Base-by-base conservation (phyloP, 2,797 vertebrate species). In the Myoxocephalus aenaeus region DNA sequence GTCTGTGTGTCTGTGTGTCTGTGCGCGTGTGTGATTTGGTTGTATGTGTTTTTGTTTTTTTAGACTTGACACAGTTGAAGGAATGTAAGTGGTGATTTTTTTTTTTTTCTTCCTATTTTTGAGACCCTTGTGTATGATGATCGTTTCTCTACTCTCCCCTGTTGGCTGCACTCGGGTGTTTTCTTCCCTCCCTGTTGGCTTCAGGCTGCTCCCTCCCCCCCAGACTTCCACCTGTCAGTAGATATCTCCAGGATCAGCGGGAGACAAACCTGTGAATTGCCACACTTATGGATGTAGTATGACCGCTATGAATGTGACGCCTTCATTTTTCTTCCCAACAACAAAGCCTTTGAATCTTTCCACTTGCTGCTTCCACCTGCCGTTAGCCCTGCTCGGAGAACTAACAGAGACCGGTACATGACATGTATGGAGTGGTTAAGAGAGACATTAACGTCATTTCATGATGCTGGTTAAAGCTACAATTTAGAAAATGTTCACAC, bases 51-150 rank as follows among this genome's bases (percentile, higher is more conserved):
- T 86, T 95, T 95, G 93, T 94, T 92, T 97, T 97, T 89, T 97
- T 97, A 98, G 97, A 97, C 93, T 85, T 96, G 96, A 97, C 93
- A 96, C 96, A 94, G 96, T 96, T 96, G 96, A 98, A 94, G 96
- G 97, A 96, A 97, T 97, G 96, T 98, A 98, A 97, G 96, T 97
- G 96, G 93, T 96, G 87, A 90, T 96, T 96, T 96, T 94, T 95
- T 85, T 93, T 95, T 86, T 68, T 94, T 95, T 85, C 93, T 95
- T 86, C 65, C 72, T 70, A 61, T 82, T 75, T 88, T 86, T 73
- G 70, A 89, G 92, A 91, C 54, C 81, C 85, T 75, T 77, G 64
- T 83, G 44, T 74, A 71, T 72, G 70, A 77, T 38, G 9, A 54
- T 50, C 34, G 18, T 58, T 36, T 32, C 36, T 57, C 65, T 46